Conservation (phyloP, 2,113 vertebrate genomes). For the Accipiter cooperii region DNA sequence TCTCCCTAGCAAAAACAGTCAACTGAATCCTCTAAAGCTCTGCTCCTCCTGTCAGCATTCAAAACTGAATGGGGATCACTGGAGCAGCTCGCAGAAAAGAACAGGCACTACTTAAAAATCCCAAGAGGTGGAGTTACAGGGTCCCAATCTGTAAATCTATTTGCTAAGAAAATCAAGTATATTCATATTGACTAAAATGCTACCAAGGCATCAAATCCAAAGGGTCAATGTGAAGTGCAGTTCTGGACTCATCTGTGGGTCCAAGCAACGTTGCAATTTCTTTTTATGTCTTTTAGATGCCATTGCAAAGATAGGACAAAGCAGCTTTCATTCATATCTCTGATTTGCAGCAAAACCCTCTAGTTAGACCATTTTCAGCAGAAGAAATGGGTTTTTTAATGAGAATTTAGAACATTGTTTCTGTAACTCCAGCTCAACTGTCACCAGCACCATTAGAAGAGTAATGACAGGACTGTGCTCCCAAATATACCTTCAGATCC, state of each 20-base stretch:
- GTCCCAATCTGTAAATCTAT: neutral
- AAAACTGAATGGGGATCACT: neutral
- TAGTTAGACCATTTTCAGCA: neutral
- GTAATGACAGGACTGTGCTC: neutral
- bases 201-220: neutral
- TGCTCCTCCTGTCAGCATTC: neutral
- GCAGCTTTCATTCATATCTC: neutral
- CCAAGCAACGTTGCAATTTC: neutral
- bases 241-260: neutral
- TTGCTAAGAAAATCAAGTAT: neutral
- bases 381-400: neutral
- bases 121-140: neutral
- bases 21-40: neutral
- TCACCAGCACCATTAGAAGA: neutral
- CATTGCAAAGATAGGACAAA: neutral
- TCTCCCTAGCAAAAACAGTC: neutral
- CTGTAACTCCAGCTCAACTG: neutral
- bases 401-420: neutral
- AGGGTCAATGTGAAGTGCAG: neutral
- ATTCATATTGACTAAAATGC: neutral
- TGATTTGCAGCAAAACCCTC: neutral
- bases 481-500: neutral
- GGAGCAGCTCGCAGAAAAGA: neutral
- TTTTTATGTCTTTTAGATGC: neutral
- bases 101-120: neutral